Conservation (phyloP, 2,113 vertebrate genomes). For the Myodes glareolus region DNA sequence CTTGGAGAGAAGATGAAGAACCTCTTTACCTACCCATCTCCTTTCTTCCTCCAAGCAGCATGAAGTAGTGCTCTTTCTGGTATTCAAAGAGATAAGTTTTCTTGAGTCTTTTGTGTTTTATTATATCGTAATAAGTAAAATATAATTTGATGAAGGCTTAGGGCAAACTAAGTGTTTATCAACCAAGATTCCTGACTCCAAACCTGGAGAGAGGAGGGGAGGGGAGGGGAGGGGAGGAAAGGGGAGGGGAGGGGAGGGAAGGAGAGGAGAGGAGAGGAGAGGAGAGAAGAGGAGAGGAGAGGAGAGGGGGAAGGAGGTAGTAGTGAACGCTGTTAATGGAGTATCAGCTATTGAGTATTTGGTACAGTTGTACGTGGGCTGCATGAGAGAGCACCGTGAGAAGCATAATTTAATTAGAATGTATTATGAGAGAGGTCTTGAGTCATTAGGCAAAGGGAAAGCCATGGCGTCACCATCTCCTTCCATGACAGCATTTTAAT, state of each 20-base stretch:
- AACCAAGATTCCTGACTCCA: slow-evolving; percentile 11
- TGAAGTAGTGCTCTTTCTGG: background rate
- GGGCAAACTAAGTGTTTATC: slow-evolving; percentile 52
- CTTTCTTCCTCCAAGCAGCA: background rate
- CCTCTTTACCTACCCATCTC: background rate
- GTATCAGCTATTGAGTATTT: slow-evolving; percentile 76
- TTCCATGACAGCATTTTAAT: slow-evolving; percentile 44
- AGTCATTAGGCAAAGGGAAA: slow-evolving; percentile 65
- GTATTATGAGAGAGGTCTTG: slow-evolving; percentile 63
- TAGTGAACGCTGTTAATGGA: slow-evolving; percentile 80
- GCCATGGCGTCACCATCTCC: background rate
- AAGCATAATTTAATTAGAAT: slow-evolving; percentile 68
- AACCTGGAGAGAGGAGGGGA: no score
- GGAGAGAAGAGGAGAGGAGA: background rate
- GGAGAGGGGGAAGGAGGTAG: slow-evolving; percentile 3
- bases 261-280: no score
- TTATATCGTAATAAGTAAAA: slow-evolving; percentile 44
- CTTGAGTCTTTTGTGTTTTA: no score
- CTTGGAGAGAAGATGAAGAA: background rate
- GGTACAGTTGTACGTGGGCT: slow-evolving; percentile 62
- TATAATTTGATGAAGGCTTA: slow-evolving; percentile 33
- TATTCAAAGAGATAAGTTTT: slow-evolving; percentile 20
- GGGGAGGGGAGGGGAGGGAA: background rate
- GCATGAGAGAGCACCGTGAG: slow-evolving; percentile 60
- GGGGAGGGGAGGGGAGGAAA: slow-evolving; percentile 65